Percentiles rank a stretch among this genome's conserved stretches.
Conservation (phyloP, 2,888 invertebrate species). For the Ophion slaviceki region DNA sequence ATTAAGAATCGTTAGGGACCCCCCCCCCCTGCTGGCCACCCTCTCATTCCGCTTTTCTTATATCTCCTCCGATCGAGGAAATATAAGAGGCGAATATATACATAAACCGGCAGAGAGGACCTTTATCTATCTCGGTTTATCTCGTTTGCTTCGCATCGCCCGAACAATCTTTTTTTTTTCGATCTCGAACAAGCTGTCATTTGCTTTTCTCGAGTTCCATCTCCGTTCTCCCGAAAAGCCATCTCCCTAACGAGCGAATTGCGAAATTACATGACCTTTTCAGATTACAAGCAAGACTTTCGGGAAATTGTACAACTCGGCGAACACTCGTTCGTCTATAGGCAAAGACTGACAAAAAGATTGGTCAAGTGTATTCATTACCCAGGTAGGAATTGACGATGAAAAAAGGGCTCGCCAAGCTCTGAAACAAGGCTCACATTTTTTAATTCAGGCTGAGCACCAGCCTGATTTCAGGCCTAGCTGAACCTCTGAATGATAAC, state of each 20-base stretch:
- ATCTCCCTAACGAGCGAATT: not conserved
- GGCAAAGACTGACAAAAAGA: no score
- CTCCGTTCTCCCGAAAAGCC: not conserved
- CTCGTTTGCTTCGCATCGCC: not conserved
- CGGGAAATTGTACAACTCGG: no score
- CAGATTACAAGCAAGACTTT: no score
- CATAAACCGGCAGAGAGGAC: not conserved
- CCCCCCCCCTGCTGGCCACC: constrained; percentile 8
- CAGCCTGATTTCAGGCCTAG: no score
- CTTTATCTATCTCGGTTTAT: constrained; percentile 29
- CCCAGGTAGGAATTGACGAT: no score
- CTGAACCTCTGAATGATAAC: no score
- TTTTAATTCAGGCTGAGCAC: no score
- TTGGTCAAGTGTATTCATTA: no score
- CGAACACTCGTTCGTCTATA: no score
- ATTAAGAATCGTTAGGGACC: constrained; percentile 68
- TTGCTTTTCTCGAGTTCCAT: constrained; percentile 5
- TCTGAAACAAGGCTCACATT: no score
- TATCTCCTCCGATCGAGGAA: constrained; percentile 33
- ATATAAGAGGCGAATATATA: constrained; percentile 1
- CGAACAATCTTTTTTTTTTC: constrained; percentile 7
- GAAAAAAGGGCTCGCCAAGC: no score
- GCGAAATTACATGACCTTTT: not conserved
- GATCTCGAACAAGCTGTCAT: constrained; percentile 12
- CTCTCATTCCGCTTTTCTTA: constrained; percentile 30